Conservation (phyloP, 1,140 invertebrate genomes). For the Drosophila kikkawai region DNA sequence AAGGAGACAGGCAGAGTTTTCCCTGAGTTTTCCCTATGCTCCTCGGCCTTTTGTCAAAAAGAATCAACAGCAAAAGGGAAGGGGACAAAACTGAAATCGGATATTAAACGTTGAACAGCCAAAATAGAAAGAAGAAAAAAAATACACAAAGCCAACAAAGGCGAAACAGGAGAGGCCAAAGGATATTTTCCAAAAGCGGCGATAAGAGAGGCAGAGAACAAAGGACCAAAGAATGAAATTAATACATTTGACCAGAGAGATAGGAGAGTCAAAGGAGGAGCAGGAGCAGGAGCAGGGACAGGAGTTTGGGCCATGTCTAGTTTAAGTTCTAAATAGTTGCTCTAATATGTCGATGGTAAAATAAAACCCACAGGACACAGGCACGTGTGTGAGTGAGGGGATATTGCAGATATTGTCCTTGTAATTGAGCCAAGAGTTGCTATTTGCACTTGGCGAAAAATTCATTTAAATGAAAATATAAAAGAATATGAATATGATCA, state of each 20-base stretch:
- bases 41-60: conserved; percentile 48
- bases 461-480: no score
- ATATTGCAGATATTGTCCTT: conserved; percentile 30
- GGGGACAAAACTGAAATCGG: conserved; percentile 72
- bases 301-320: conserved; percentile 13
- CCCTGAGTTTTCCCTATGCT: conserved; percentile 32
- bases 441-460: conserved; percentile 22
- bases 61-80: conserved; percentile 27
- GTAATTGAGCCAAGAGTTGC: conserved; percentile 67
- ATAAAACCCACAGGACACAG: conserved; percentile 59
- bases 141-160: conserved; percentile 33
- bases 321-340: conserved; percentile 67
- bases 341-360: conserved; percentile 73
- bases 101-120: conserved; percentile 75
- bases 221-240: conserved; percentile 57
- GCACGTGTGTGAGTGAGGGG: conserved; percentile 53
- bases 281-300: not conserved
- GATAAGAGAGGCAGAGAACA: conserved; percentile 26
- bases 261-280: conserved; percentile 28
- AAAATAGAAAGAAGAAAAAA: conserved; percentile 27
- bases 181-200: conserved; percentile 19
- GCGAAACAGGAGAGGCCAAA: conserved; percentile 38
- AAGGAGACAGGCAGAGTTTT: conserved; percentile 24
- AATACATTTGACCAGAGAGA: conserved; percentile 53
- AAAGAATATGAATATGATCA: no score